A percentile compares a stretch with the other conserved stretches of the same genome.
phyloP scores from a whole-genome alignment of 2,888 invertebrate species.

The Caradrina clavipalpis region DNA sequence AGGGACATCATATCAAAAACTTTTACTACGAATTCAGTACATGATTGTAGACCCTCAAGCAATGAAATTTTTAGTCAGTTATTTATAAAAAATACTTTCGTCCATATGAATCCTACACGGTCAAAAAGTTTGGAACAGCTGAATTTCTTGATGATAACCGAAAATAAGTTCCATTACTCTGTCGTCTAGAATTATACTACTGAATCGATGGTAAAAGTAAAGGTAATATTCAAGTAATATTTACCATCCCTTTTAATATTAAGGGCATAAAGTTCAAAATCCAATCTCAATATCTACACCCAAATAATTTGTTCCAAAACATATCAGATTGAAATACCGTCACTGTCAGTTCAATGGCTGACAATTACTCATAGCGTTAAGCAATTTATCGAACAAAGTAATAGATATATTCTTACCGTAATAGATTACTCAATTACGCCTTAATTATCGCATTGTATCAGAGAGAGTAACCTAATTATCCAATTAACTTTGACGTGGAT shows the following conservation, averaged over 20 bases:
- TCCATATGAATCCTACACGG: too few relatives aligned
- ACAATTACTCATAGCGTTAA: constrained; percentile 23
- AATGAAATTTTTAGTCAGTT: too few relatives aligned
- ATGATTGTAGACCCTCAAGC: too few relatives aligned
- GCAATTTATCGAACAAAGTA: constrained; percentile 35
- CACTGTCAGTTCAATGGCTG: constrained; percentile 27
- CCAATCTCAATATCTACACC: not conserved
- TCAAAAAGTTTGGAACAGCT: too few relatives aligned
- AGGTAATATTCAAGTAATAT: not conserved
- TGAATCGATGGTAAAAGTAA: too few relatives aligned
- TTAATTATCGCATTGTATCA: constrained; percentile 60
- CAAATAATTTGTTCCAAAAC: not conserved
- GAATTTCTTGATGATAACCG: too few relatives aligned
- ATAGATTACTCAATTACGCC: constrained; percentile 51
- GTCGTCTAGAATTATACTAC: too few relatives aligned
- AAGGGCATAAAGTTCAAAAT: not conserved
- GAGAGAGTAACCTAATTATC: constrained; percentile 63
- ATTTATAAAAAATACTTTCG: too few relatives aligned
- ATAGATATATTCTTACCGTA: constrained; percentile 29
- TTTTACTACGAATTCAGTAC: too few relatives aligned
- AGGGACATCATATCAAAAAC: too few relatives aligned
- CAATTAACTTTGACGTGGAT: constrained; percentile 49
- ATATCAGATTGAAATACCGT: constrained; percentile 19
- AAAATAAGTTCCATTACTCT: too few relatives aligned
- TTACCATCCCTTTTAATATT: not conserved